Conservation (phyloP, 2,113 vertebrate genomes). For the Mobula hypostoma region DNA sequence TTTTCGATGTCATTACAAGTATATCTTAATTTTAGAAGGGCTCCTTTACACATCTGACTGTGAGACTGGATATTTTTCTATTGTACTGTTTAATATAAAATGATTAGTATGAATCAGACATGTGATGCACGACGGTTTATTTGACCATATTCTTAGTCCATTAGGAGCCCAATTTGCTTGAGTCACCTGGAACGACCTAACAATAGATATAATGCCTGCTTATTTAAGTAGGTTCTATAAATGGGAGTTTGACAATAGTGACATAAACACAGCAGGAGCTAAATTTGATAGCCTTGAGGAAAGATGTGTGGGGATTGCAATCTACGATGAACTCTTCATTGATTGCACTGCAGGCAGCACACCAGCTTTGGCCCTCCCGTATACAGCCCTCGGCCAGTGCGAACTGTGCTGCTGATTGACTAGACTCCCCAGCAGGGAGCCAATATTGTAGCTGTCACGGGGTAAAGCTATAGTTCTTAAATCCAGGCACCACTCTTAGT, state of each 20-base stretch:
- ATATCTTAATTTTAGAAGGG: slow-evolving; percentile 29
- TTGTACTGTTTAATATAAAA: slow-evolving; percentile 16
- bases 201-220: not conserved
- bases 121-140: not conserved
- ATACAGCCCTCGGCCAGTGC: no score
- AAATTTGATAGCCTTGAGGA: not conserved
- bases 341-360: no score
- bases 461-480: no score
- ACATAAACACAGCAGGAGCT: not conserved
- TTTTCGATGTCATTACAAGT: not conserved
- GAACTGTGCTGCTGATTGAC: no score
- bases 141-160: not conserved
- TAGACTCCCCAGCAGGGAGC: no score
- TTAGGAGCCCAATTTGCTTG: not conserved
- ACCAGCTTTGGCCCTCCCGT: no score
- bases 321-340: no score
- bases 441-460: no score
- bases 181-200: not conserved
- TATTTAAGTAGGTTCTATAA: not conserved
- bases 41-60: not conserved
- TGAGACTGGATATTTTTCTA: not conserved
- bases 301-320: no score
- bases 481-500: no score
- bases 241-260: no score
- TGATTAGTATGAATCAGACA: not conserved